Base-by-base conservation (phyloP, 92 coral and sea anemone species). In the Muricea muricata region DNA sequence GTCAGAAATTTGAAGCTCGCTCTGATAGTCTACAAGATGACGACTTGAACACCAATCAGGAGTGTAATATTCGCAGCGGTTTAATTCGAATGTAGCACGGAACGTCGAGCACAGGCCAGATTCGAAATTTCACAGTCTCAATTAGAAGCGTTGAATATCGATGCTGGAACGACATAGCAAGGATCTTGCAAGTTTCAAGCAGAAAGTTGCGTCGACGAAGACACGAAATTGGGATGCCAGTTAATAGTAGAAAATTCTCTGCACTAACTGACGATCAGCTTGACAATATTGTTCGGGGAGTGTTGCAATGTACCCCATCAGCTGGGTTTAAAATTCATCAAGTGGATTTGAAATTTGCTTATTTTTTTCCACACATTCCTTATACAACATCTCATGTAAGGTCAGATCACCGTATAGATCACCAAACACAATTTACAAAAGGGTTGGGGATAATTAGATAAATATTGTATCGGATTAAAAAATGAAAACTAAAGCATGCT, bases 321-420 rank as follows among this genome's bases (percentile, higher is more conserved):
- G 85, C 92, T 29, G 92, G 94, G 39, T 84, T 85, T 25, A 85
- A 88, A 65, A 74, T 88, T 86, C 88, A 85, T 6, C 92, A 88
- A 74, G 94, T 88, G 45, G 78, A 86, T 11, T 73, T 85, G 18
- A 61, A 73, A 42, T n/a, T n/a, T n/a, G n/a, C n/a, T n/a, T n/a
- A n/a, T n/a, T n/a, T n/a, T n/a, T n/a, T n/a, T n/a, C n/a, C n/a
- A n/a, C n/a, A n/a, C n/a, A n/a, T n/a, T n/a, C n/a, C n/a, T n/a
- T n/a, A n/a, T n/a, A n/a, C n/a, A n/a, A n/a, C 52, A 45, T n/a
- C n/a, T n/a, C n/a, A n/a, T n/a, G n/a, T n/a, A n/a, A n/a, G n/a
- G n/a, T n/a, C n/a, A n/a, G n/a, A n/a, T n/a, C n/a, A n/a, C n/a
- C n/a, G n/a, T n/a, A n/a, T n/a, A n/a, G n/a, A n/a, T n/a, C n/a